A percentile compares a stretch with the other conserved stretches of the same genome.
These are phyloP conservation scores for Rhodophaea formosa DNA, from an alignment of 2,888 invertebrate species.

Conservation along the genomic window DNA sequence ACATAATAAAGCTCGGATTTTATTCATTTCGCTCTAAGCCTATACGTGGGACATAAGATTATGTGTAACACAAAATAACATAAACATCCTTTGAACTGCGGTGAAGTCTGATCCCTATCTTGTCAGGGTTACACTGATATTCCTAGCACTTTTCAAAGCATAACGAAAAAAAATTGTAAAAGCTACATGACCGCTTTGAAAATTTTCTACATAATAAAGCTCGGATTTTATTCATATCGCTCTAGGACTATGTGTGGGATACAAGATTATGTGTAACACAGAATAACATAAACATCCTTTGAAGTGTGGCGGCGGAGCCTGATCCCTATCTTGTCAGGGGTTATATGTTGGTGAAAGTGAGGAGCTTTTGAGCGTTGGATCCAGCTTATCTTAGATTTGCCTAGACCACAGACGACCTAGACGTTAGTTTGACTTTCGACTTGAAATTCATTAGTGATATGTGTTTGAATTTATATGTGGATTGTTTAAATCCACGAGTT, in stretches of 20 bases:
- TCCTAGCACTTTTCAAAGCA: no score
- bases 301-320: not conserved
- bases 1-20: no score
- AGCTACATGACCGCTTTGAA: no score
- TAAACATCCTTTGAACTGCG: conserved; percentile 3
- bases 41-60: not conserved
- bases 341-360: not conserved
- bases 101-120: not conserved
- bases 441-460: no score
- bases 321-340: conserved; percentile 1
- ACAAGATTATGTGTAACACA: not conserved
- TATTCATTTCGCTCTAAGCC: no score
- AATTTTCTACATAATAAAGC: no score
- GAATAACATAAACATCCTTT: conserved; percentile 9
- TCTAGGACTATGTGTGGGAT: not conserved
- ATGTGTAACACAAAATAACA: conserved; percentile 1
- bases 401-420: not conserved
- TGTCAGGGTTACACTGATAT: not conserved
- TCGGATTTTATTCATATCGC: no score
- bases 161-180: no score
- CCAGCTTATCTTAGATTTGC: not conserved
- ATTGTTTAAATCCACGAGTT: no score
- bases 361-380: not conserved
- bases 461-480: no score
- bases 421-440: not conserved